These are phyloP conservation scores for Morpho deidamia DNA, from an alignment of 2,888 invertebrate genomes.

Conservation along the genomic window DNA sequence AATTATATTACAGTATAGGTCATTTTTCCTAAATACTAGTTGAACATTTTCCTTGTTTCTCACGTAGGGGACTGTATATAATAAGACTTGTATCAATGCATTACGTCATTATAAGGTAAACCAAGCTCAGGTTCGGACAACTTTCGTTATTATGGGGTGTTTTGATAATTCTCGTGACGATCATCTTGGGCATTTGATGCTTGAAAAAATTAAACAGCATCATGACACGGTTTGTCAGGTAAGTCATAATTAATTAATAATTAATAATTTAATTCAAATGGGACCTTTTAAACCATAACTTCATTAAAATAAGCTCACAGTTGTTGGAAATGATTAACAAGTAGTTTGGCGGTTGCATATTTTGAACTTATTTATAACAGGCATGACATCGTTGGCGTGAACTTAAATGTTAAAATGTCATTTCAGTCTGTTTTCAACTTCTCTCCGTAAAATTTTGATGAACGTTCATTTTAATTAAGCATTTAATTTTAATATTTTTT, in stretches of 20 bases:
- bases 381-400: no score
- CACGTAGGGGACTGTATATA: not conserved
- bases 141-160: not conserved
- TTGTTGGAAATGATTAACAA: no score
- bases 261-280: no score
- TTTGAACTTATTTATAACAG: no score
- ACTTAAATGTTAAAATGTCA: no score
- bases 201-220: slow-evolving; percentile 33
- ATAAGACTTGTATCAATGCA: not conserved
- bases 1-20: not conserved
- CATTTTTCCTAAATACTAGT: not conserved
- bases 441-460: no score
- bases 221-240: slow-evolving; percentile 22
- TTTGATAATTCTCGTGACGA: slow-evolving; percentile 16
- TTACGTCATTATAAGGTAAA: not conserved
- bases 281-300: no score
- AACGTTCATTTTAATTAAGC: no score
- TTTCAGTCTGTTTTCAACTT: no score
- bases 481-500: no score
- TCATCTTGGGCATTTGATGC: slow-evolving; percentile 40
- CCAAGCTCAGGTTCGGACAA: not conserved
- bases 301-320: no score
- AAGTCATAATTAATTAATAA: not conserved
- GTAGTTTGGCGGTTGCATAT: no score
- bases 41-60: not conserved